These are phyloP conservation scores for Frieseomelitta varia DNA, from an alignment of 1,140 invertebrate genomes.

Conservation along the genomic window DNA sequence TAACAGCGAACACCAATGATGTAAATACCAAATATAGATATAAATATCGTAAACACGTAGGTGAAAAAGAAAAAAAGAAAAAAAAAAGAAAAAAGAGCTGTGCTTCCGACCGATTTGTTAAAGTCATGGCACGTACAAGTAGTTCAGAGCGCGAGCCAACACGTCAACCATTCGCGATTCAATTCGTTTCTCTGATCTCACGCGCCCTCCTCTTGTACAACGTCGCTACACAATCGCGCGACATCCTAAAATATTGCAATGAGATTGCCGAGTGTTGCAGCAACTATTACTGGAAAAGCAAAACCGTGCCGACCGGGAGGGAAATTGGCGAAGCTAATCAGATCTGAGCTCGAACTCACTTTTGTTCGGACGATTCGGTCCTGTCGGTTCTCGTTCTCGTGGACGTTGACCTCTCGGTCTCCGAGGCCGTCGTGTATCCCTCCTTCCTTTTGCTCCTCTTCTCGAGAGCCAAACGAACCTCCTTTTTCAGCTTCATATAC, in stretches of 20 bases:
- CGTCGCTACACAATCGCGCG: conserved; percentile 20
- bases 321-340: background rate
- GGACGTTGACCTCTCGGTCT: conserved; percentile 87
- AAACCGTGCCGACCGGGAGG: background rate
- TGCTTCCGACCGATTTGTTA: conserved; percentile 21
- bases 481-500: conserved; percentile 89
- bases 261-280: conserved; percentile 6
- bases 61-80: background rate
- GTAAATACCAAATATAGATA: too few species aligned
- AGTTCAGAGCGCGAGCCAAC: conserved; percentile 13
- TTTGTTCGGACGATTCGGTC: conserved; percentile 79
- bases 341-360: conserved; percentile 75
- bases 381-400: conserved; percentile 77
- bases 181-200: conserved; percentile 32
- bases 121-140: conserved; percentile 28
- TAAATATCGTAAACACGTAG: conserved; percentile 5
- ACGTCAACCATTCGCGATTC: conserved; percentile 36
- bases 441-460: conserved; percentile 83
- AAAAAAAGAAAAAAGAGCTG: background rate
- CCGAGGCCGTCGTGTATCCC: conserved; percentile 85
- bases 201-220: conserved; percentile 30
- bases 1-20: conserved; percentile 14
- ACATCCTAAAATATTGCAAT: conserved; percentile 35
- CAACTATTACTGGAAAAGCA: background rate
- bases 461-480: conserved; percentile 87